phyloP scores from a whole-genome alignment of 1,140 invertebrate species.

The Pteromalus puparum region DNA sequence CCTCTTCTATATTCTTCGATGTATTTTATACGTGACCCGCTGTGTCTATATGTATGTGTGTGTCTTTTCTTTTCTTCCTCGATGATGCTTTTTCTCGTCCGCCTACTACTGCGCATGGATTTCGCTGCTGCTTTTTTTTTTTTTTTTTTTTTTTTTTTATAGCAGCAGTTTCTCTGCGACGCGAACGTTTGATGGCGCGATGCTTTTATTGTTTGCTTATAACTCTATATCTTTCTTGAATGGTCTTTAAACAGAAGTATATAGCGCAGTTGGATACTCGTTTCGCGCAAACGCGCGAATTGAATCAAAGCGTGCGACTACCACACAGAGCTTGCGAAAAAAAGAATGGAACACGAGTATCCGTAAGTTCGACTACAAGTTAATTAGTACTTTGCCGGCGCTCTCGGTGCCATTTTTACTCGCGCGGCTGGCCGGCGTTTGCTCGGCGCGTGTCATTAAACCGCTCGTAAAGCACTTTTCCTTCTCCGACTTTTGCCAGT shows the following conservation, averaged over 20 bases:
- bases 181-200: neutral
- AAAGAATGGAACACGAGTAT: no score
- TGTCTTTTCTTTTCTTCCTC: neutral
- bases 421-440: neutral
- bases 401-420: constrained; percentile 18
- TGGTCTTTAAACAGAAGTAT: neutral
- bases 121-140: neutral
- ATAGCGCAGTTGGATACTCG: no score
- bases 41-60: no score
- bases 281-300: neutral
- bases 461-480: constrained; percentile 49
- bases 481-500: neutral
- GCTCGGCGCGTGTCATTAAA: constrained; percentile 45
- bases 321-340: no score
- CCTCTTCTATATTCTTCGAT: neutral
- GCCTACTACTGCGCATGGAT: no score
- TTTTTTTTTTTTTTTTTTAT: no score
- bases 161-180: neutral
- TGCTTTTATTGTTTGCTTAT: neutral
- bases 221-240: neutral
- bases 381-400: constrained; percentile 53
- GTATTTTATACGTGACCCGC: neutral
- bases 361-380: constrained; percentile 35
- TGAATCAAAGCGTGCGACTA: neutral
- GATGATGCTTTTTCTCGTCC: neutral